These are phyloP conservation scores for Procambarus clarkii DNA, from an alignment of 1,140 invertebrate genomes.

Conservation along the genomic window DNA sequence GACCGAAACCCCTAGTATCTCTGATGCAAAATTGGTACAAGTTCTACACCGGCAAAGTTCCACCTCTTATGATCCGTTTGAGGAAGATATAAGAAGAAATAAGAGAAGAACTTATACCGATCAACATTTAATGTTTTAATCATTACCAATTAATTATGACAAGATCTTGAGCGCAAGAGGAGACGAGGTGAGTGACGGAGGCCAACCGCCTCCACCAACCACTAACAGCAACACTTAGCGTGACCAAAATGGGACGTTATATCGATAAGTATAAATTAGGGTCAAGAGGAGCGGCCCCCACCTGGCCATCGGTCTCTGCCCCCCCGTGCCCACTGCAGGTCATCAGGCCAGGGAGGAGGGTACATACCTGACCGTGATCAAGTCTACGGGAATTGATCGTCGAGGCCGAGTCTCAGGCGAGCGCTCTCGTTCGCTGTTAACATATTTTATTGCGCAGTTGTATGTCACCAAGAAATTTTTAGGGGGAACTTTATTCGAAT, in stretches of 20 bases:
- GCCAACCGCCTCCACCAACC: background rate
- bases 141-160: background rate
- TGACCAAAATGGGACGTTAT: background rate
- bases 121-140: background rate
- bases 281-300: slow-evolving; percentile 13
- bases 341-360: background rate
- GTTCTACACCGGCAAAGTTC: background rate
- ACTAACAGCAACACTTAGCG: background rate
- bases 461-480: background rate
- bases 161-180: background rate
- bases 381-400: slow-evolving; percentile 21
- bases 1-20: background rate
- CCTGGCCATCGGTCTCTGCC: slow-evolving; percentile 26
- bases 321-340: background rate
- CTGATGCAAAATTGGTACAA: background rate
- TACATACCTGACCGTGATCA: background rate
- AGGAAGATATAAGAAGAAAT: background rate
- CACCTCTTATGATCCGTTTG: background rate
- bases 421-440: background rate
- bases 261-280: slow-evolving; percentile 19
- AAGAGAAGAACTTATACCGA: background rate
- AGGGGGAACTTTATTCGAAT: background rate
- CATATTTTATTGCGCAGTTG: background rate
- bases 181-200: background rate
- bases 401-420: background rate